These are phyloP conservation scores for Poeciliopsis gracilis DNA, from an alignment of 2,797 vertebrate genomes.

Conservation along the genomic window DNA sequence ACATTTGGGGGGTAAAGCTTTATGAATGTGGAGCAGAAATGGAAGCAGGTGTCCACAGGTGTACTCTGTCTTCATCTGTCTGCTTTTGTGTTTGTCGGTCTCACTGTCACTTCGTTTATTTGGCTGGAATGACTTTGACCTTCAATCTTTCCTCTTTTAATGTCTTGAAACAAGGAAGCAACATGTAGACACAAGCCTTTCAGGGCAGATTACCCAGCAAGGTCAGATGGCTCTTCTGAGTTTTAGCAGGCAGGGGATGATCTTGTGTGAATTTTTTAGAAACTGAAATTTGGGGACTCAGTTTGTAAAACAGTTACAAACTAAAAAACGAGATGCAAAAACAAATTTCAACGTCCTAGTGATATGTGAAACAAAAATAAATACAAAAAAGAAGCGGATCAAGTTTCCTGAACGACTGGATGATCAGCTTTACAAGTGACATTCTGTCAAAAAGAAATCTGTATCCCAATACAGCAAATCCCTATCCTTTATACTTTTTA, in stretches of 20 bases:
- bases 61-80: constrained; percentile 30
- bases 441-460: neutral
- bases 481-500: neutral
- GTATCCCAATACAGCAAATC: neutral
- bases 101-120: constrained; percentile 9
- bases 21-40: constrained; percentile 15
- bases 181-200: constrained; percentile 13
- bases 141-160: constrained; percentile 6
- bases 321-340: too few relatives aligned
- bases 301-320: too few relatives aligned
- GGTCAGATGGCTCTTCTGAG: constrained; percentile 42
- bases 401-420: neutral
- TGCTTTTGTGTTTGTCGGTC: constrained; percentile 19
- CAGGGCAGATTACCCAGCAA: constrained; percentile 17
- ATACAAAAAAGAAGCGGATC: neutral
- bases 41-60: constrained; percentile 31
- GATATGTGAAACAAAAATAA: neutral
- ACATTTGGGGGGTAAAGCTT: neutral
- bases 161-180: constrained; percentile 22
- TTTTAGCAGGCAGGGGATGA: constrained; percentile 38
- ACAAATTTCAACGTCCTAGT: neutral
- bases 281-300: constrained; percentile 6
- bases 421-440: neutral
- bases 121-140: constrained; percentile 6
- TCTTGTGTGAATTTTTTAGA: constrained; percentile 29